A percentile compares a stretch with the other conserved stretches of the same genome.
Conservation (phyloP, 2,888 invertebrate species). For the Sinohyriopsis cumingii region DNA sequence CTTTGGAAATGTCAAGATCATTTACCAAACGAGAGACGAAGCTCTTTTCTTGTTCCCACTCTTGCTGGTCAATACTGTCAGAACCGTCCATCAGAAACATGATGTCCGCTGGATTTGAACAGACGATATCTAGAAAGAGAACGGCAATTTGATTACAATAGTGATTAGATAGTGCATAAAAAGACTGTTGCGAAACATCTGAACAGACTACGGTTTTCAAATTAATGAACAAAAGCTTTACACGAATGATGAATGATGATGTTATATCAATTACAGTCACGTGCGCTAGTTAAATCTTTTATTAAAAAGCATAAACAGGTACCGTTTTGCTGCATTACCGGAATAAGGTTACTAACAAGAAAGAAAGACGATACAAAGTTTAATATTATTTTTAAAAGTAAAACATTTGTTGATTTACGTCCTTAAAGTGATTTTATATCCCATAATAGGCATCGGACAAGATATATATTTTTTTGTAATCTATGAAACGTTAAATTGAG, state of each 20-base stretch:
- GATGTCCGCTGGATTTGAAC: conserved; percentile 56
- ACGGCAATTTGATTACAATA: too few species aligned
- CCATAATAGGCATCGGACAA: neutral
- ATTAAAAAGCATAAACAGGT: too few species aligned
- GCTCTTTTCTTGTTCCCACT: conserved; percentile 51
- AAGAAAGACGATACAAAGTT: too few species aligned
- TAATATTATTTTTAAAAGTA: too few species aligned
- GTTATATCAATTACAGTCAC: too few species aligned
- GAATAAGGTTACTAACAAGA: too few species aligned
- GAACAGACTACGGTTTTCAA: neutral
- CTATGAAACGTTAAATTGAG: neutral
- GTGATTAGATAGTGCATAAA: neutral
- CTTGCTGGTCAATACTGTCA: conserved; percentile 49
- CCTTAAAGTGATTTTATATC: too few species aligned
- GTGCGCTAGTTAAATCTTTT: too few species aligned
- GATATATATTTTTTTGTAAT: too few species aligned
- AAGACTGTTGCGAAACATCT: too few species aligned
- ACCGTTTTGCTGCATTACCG: too few species aligned
- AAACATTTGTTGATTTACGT: too few species aligned
- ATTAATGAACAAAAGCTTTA: conserved; percentile 4
- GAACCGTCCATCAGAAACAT: conserved; percentile 59
- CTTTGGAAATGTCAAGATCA: conserved; percentile 43
- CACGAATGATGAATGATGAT: neutral
- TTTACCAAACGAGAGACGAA: conserved; percentile 54
- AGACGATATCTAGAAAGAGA: conserved; percentile 48